Conservation (phyloP, 2,797 vertebrate genomes). For the Cynodonichthys magdalenae region DNA sequence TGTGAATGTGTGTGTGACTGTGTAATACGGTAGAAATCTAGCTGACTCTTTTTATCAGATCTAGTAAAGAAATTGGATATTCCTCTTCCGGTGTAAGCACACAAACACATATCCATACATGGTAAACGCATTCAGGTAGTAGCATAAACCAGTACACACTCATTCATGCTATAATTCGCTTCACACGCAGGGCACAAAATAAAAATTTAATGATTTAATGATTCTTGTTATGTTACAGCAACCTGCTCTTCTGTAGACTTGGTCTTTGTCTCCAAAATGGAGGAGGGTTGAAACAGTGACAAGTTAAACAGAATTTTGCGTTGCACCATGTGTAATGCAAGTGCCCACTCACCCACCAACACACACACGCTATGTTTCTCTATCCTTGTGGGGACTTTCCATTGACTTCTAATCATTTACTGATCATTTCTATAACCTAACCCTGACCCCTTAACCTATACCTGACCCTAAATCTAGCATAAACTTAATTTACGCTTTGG, state of each 20-base stretch:
- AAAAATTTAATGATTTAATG: neutral
- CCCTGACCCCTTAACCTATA: too few relatives aligned
- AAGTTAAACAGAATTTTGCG: constrained; percentile 10
- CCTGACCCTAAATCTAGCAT: too few relatives aligned
- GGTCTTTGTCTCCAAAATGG: neutral
- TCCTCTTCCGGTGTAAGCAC: neutral
- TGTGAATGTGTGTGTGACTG: constrained; percentile 10
- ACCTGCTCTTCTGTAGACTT: neutral
- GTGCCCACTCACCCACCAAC: neutral
- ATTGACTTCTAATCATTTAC: too few relatives aligned
- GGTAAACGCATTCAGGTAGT: neutral
- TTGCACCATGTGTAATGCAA: constrained; percentile 9
- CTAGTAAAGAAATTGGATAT: constrained; percentile 17
- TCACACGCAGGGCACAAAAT: neutral
- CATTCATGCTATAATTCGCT: neutral
- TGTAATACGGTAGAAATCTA: neutral
- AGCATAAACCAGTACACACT: neutral
- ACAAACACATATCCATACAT: constrained; percentile 17
- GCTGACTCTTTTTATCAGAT: constrained; percentile 23
- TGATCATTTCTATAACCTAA: too few relatives aligned
- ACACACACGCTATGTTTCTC: constrained; percentile 19
- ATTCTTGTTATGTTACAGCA: neutral
- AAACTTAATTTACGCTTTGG: too few relatives aligned
- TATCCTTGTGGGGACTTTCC: too few relatives aligned
- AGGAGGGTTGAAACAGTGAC: neutral